Percentiles rank a stretch among this genome's conserved stretches.
Conservation (phyloP, 2,113 vertebrate species). For the Sardina pilchardus region DNA sequence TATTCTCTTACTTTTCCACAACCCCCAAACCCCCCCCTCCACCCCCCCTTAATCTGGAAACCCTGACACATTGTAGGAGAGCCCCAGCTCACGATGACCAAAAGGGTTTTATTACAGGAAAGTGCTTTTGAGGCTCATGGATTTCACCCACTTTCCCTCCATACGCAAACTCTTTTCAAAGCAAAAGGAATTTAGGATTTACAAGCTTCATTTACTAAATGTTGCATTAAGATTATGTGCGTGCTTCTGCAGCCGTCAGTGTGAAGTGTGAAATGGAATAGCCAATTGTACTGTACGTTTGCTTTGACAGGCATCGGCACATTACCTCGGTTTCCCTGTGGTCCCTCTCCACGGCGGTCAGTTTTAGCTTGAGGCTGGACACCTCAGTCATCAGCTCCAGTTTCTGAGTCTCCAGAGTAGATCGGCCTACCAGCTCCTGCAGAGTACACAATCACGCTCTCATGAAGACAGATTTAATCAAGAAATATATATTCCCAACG, state of each 20-base stretch:
- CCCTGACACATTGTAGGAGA: constrained; percentile 44
- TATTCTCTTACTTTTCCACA: not conserved
- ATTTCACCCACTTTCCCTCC: constrained; percentile 3
- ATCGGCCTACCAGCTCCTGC: constrained; percentile 89
- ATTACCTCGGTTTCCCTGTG: constrained; percentile 84
- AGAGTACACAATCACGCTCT: not conserved
- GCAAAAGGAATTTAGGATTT: not conserved
- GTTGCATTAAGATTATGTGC: not conserved
- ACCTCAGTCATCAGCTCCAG: constrained; percentile 92
- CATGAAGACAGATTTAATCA: not conserved
- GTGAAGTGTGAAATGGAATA: not conserved
- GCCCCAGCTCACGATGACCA: constrained; percentile 24
- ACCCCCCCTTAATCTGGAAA: constrained; percentile 43
- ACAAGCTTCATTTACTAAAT: not conserved
- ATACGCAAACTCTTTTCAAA: not conserved
- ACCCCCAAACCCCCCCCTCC: too few relatives aligned
- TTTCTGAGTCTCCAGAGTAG: constrained; percentile 91
- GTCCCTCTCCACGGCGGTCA: constrained; percentile 84
- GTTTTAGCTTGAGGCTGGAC: constrained; percentile 89
- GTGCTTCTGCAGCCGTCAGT: not conserved
- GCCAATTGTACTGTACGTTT: not conserved
- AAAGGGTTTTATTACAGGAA: constrained; percentile 58
- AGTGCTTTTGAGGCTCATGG: constrained; percentile 57
- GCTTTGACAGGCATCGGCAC: not conserved
- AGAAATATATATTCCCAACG: not conserved